Base-by-base conservation (phyloP, 2,113 vertebrate species). In the Leucopternis melanops region DNA sequence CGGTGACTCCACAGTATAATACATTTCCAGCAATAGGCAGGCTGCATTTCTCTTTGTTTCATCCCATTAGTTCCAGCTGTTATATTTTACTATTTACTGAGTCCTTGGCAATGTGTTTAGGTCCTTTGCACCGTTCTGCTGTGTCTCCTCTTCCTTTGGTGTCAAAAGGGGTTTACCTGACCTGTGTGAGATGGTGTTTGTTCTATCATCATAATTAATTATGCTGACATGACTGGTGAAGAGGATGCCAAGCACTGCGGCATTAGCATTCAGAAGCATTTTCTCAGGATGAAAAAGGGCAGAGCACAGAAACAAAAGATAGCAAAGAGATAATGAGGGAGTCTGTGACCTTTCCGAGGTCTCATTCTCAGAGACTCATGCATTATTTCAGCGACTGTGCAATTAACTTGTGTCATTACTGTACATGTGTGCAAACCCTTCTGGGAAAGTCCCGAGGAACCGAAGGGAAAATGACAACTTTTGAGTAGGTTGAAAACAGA, bases 331-430 rank as follows among this genome's bases (percentile, higher is more conserved):
- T 90, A 94, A 95, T 40, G 71, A 97, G 79, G 13, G 74, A 84
- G 52, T 2, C 84, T 13, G 7, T 79, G 96, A 90, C 94, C 89
- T 93, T 94, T 90, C 71, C 0, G 1, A 55, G 91, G 57, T 62
- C 87, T 84, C 69, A 2, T 54, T 93, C 86, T 74, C 84, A 25
- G 49, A 57, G 82, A 29, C 55, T 86, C 36, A 5, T 9, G 54
- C 59, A n/a, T 91, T 74, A 83, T 91, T 87, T 86, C 63, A 88
- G 78, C 6, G 13, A 16, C 86, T 7, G 34, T 72, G 87, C 72
- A 97, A 95, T 97, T 84, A 96, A 61, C 65, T 92, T 1, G 1
- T 73, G 82, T 93, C 88, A 40, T 84, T 69, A 29, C 55, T 6
- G n/a, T 25, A 32, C 52, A 10, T 2, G 32, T 31, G 69, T 15